phyloP scores from a whole-genome alignment of 1,140 invertebrate genomes.

The Drosophila triauraria region DNA sequence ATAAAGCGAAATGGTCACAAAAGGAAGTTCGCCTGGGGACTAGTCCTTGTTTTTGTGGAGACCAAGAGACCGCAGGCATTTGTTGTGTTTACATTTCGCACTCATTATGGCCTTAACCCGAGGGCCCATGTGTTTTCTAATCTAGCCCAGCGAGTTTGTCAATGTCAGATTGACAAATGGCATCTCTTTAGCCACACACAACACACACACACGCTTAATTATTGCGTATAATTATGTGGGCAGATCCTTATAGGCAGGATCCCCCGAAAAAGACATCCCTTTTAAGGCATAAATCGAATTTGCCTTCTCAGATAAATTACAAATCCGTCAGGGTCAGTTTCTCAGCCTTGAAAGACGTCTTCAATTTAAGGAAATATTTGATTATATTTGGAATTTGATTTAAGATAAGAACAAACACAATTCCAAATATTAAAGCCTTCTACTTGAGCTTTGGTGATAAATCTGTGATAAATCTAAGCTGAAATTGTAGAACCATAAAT shows the following conservation, averaged over 20 bases:
- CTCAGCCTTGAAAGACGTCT: constrained; percentile 1
- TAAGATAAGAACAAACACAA: background rate
- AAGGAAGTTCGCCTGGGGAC: constrained; percentile 44
- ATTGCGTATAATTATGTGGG: constrained; percentile 38
- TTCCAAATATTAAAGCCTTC: background rate
- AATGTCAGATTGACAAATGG: constrained; percentile 59
- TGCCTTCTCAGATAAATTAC: constrained; percentile 1
- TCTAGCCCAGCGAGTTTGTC: constrained; percentile 47
- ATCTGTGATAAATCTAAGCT: too few species aligned
- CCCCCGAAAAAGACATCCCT: background rate
- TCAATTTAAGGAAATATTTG: constrained; percentile 7
- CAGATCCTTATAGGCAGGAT: background rate
- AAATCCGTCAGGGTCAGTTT: background rate
- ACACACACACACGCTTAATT: constrained; percentile 33
- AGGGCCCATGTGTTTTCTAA: constrained; percentile 23
- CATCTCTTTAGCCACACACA: constrained; percentile 33
- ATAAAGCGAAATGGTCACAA: constrained; percentile 22
- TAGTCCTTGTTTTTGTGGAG: constrained; percentile 29
- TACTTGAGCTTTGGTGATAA: too few species aligned
- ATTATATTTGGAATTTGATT: background rate
- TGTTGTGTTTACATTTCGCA: constrained; percentile 54
- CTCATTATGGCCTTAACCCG: constrained; percentile 32
- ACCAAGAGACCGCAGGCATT: constrained; percentile 21
- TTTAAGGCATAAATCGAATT: constrained; percentile 32
- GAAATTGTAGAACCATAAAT: background rate